phyloP scores from a whole-genome alignment of 2,113 vertebrate genomes.

The Ranitomeya variabilis region DNA sequence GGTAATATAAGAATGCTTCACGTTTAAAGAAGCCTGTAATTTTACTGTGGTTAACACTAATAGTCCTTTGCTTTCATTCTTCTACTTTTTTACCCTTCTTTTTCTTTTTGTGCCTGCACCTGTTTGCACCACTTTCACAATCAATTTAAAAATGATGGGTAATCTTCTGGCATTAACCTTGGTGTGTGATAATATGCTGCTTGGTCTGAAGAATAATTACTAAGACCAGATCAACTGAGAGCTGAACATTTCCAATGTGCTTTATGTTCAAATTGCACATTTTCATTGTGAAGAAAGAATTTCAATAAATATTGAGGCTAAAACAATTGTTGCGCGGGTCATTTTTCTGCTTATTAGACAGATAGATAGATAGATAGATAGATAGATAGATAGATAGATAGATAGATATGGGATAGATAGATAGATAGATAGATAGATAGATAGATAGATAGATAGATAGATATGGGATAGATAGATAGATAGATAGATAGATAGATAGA shows the following conservation, averaged over 20 bases:
- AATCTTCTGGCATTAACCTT: slow-evolving; percentile 93
- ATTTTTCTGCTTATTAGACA: neutral
- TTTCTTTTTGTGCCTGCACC: slow-evolving; percentile 91
- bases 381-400: neutral
- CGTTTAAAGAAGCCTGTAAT: slow-evolving; percentile 82
- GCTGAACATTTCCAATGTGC: slow-evolving; percentile 74
- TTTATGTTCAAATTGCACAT: slow-evolving; percentile 69
- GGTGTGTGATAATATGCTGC: slow-evolving; percentile 92
- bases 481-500: too few relatives aligned
- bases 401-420: too few relatives aligned
- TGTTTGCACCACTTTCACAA: slow-evolving; percentile 94
- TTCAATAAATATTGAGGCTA: slow-evolving; percentile 22
- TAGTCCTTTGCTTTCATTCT: slow-evolving; percentile 85
- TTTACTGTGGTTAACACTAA: slow-evolving; percentile 78
- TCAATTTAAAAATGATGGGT: slow-evolving; percentile 83
- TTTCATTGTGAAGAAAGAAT: slow-evolving; percentile 69
- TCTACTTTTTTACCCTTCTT: slow-evolving; percentile 73
- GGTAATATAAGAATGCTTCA: slow-evolving; percentile 80
- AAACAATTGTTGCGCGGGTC: slow-evolving; percentile 44
- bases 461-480: too few relatives aligned
- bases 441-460: neutral
- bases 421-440: neutral
- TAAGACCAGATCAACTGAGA: slow-evolving; percentile 74
- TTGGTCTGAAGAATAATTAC: slow-evolving; percentile 91
- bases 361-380: neutral